These are phyloP conservation scores for Pandion haliaetus DNA, from an alignment of 2,113 vertebrate genomes.

Conservation along the genomic window DNA sequence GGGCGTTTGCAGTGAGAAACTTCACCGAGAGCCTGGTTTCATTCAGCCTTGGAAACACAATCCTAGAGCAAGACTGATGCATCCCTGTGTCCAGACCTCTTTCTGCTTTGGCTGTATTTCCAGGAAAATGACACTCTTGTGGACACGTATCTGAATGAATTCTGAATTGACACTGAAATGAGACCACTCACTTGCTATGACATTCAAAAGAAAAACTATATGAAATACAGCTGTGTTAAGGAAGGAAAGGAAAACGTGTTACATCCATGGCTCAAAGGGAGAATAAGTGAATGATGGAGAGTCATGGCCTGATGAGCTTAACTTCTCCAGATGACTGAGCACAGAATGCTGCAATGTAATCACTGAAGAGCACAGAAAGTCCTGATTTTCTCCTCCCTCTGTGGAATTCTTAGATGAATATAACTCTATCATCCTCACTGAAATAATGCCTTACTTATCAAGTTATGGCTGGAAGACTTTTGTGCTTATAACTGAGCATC, in stretches of 20 bases:
- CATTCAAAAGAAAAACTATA: background rate
- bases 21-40: background rate
- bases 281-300: background rate
- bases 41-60: background rate
- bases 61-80: background rate
- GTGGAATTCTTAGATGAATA: background rate
- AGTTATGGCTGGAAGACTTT: background rate
- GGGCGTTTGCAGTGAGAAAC: background rate
- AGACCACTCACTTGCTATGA: background rate
- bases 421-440: background rate
- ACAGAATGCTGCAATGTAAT: background rate
- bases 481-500: background rate
- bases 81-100: background rate
- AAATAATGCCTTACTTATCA: background rate
- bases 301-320: background rate
- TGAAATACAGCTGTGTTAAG: background rate
- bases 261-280: background rate
- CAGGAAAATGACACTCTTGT: background rate
- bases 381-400: background rate
- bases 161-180: background rate
- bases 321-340: background rate
- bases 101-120: background rate
- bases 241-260: background rate
- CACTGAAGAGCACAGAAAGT: background rate
- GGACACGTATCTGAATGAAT: fast-evolving